phyloP scores from a whole-genome alignment of 2,797 vertebrate genomes.

The Philypnodon macrostomus region DNA sequence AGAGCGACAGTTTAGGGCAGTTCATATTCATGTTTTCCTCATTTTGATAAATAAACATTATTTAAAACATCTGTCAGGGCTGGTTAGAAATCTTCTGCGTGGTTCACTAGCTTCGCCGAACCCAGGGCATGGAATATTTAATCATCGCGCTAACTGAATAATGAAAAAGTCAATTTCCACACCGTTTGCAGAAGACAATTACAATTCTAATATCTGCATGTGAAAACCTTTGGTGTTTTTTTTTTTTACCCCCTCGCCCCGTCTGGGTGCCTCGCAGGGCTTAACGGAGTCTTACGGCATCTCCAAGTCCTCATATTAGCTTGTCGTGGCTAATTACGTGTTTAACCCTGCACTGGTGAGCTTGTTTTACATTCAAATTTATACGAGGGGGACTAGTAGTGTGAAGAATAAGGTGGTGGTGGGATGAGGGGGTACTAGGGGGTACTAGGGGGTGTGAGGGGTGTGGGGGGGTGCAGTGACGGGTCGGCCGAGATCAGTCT shows the following conservation, averaged over 20 bases:
- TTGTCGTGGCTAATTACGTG: conserved; percentile 68
- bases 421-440: background rate
- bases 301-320: conserved; percentile 58
- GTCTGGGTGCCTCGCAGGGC: conserved; percentile 67
- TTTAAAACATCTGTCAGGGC: conserved; percentile 82
- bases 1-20: conserved; percentile 60
- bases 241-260: conserved; percentile 32
- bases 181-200: conserved; percentile 74
- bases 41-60: conserved; percentile 84
- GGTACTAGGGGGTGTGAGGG: conserved; percentile 64
- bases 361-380: conserved; percentile 80
- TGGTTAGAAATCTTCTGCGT: conserved; percentile 72
- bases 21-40: conserved; percentile 76
- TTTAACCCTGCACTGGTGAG: conserved; percentile 71
- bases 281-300: conserved; percentile 48
- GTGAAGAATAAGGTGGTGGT: background rate
- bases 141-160: conserved; percentile 80
- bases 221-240: conserved; percentile 52
- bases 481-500: conserved; percentile 72
- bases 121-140: conserved; percentile 83
- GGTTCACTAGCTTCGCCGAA: conserved; percentile 75
- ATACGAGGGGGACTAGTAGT: conserved; percentile 38
- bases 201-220: conserved; percentile 79
- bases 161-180: conserved; percentile 83
- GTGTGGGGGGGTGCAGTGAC: conserved; percentile 51